Percentiles rank a stretch among this genome's conserved stretches.
These are phyloP conservation scores for Drosophila subpulchrella DNA, from an alignment of 1,140 invertebrate genomes.

Conservation along the genomic window DNA sequence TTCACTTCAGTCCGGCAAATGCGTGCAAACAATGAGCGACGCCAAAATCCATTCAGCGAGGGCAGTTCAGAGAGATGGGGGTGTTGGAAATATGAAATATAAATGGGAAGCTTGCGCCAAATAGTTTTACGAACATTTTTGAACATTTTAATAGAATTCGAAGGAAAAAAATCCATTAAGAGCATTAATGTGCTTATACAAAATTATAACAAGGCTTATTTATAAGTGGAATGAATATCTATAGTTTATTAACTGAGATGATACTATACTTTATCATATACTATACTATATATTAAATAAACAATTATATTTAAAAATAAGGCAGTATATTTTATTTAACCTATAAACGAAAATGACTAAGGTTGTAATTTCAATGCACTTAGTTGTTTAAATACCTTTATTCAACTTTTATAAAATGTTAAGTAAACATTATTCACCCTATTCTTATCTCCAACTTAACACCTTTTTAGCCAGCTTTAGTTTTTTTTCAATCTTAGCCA, in stretches of 20 bases:
- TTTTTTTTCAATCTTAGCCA: constrained; percentile 24
- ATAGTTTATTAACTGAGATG: too few relatives aligned
- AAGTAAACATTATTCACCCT: too few relatives aligned
- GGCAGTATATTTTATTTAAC: too few relatives aligned
- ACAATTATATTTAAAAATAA: too few relatives aligned
- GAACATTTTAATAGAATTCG: constrained; percentile 27
- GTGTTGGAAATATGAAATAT: constrained; percentile 40
- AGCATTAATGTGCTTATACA: not conserved
- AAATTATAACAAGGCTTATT: too few relatives aligned
- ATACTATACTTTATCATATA: too few relatives aligned
- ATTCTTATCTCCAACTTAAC: not conserved
- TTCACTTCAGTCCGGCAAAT: constrained; percentile 14
- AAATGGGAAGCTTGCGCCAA: constrained; percentile 11
- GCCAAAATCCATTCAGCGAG: constrained; percentile 21
- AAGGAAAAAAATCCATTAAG: not conserved
- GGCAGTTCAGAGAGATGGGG: constrained; percentile 14
- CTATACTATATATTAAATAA: too few relatives aligned
- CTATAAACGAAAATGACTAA: too few relatives aligned
- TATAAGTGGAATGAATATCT: too few relatives aligned
- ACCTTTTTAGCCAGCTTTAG: constrained; percentile 7
- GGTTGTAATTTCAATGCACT: too few relatives aligned
- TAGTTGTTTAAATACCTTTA: too few relatives aligned
- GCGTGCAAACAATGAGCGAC: constrained; percentile 44
- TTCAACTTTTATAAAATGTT: too few relatives aligned
- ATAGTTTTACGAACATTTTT: constrained; percentile 28